phyloP scores from a whole-genome alignment of 1,140 invertebrate species.

The Drosophila asahinai region DNA sequence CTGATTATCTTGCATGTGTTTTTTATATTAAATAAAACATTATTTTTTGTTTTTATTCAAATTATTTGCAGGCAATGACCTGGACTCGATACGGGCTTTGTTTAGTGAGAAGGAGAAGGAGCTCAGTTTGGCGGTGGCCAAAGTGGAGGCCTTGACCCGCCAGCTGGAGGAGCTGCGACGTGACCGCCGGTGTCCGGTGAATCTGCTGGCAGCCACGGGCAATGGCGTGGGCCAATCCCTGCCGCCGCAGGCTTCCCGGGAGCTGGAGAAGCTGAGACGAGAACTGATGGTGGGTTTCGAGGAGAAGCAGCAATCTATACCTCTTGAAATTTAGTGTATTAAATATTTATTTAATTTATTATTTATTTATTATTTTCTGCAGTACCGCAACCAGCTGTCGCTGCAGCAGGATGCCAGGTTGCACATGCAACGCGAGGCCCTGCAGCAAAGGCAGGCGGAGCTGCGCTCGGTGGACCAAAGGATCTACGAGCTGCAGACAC shows the following conservation, averaged over 20 bases:
- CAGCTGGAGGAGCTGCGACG: constrained; percentile 95
- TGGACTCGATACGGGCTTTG: constrained; percentile 97
- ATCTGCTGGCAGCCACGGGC: constrained; percentile 68
- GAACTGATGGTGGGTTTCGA: constrained; percentile 92
- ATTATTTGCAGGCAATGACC: constrained; percentile 92
- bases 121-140: constrained; percentile 96
- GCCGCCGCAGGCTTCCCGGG: constrained; percentile 91
- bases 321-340: not conserved
- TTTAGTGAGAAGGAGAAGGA: constrained; percentile 99
- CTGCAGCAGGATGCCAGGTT: constrained; percentile 96
- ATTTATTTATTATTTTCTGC: constrained; percentile 83
- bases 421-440: constrained; percentile 93
- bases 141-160: constrained; percentile 97
- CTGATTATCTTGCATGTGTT: not conserved
- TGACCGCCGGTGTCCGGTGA: constrained; percentile 86
- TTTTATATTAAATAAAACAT: not conserved
- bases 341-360: constrained; percentile 11
- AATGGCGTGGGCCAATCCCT: constrained; percentile 85
- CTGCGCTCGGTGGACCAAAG: constrained; percentile 95
- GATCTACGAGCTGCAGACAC: constrained; percentile 96
- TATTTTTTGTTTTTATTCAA: not conserved
- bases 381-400: constrained; percentile 98
- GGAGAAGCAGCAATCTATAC: too few species aligned
- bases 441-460: constrained; percentile 95
- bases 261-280: constrained; percentile 94